Percentiles rank a stretch among this genome's conserved stretches.
These are phyloP conservation scores for Axis porcinus DNA, from an alignment of 2,113 vertebrate genomes.

Conservation along the genomic window DNA sequence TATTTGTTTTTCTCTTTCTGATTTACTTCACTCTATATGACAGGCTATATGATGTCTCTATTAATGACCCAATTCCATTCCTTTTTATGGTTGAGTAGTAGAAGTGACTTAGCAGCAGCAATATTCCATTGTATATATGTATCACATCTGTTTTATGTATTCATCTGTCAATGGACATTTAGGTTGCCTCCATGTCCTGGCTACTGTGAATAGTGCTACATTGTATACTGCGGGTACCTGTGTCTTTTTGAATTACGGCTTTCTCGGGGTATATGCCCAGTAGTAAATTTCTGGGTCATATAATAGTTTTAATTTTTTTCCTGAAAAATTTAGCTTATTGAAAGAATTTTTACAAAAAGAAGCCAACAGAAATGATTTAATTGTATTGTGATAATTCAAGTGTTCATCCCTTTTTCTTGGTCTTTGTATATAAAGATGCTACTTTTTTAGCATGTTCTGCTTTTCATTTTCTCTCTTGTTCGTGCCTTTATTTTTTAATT, in stretches of 20 bases:
- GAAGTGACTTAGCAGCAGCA: too few species aligned
- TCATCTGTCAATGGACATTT: background rate
- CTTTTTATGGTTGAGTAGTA: background rate
- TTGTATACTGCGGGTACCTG: background rate
- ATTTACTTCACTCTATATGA: too few species aligned
- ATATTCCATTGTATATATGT: background rate
- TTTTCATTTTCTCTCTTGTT: background rate
- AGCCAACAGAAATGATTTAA: background rate
- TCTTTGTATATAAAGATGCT: background rate
- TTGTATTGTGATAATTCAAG: background rate
- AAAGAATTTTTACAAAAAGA: background rate
- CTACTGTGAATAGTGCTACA: background rate
- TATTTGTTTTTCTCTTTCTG: too few species aligned
- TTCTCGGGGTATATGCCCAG: background rate
- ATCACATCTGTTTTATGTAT: background rate
- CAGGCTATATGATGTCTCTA: background rate
- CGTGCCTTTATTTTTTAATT: background rate
- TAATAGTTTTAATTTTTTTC: background rate
- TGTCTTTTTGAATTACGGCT: background rate
- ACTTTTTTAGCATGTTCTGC: background rate
- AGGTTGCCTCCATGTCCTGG: background rate
- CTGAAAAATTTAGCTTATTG: background rate
- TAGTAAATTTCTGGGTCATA: rapidly evolving
- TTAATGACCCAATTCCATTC: background rate
- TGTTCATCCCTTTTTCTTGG: background rate